A percentile compares a stretch with the other conserved stretches of the same genome.
phyloP scores from a whole-genome alignment of 2,113 vertebrate genomes.

The Oriolus oriolus region DNA sequence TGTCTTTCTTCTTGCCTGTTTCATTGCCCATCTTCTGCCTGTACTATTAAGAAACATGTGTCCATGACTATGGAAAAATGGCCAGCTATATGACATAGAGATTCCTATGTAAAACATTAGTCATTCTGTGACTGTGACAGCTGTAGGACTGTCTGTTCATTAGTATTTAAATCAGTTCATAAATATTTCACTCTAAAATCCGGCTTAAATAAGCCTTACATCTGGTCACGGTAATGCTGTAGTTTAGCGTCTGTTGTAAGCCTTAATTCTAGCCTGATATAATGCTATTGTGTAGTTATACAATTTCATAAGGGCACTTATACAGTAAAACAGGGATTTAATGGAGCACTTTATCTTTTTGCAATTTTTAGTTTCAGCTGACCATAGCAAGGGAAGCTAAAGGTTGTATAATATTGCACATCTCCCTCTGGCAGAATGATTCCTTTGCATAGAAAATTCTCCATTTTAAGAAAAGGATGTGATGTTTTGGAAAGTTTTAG shows the following conservation, averaged over 20 bases:
- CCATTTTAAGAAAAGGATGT: background rate
- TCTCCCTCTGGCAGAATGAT: constrained; percentile 44
- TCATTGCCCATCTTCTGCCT: background rate
- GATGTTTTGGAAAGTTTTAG: background rate
- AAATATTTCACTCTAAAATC: constrained; percentile 78
- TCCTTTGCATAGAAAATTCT: constrained; percentile 14
- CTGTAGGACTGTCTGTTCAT: constrained; percentile 66
- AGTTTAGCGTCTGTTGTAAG: constrained; percentile 62
- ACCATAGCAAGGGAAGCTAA: constrained; percentile 65
- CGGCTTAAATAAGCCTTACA: constrained; percentile 55
- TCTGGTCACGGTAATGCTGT: constrained; percentile 28
- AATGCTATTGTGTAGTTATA: constrained; percentile 69
- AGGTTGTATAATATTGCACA: constrained; percentile 9
- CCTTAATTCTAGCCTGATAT: constrained; percentile 67
- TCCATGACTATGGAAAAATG: background rate
- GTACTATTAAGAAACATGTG: constrained; percentile 13
- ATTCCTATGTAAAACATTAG: constrained; percentile 42
- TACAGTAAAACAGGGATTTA: constrained; percentile 72
- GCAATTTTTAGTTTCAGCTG: constrained; percentile 73
- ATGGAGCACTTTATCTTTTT: constrained; percentile 68
- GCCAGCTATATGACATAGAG: background rate
- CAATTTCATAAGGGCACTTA: constrained; percentile 75
- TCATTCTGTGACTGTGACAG: constrained; percentile 59
- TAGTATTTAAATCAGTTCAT: constrained; percentile 80
- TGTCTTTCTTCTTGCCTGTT: background rate